A percentile compares a stretch with the other conserved stretches of the same genome.
phyloP scores from a whole-genome alignment of 1,140 invertebrate species.

The Oncopodura yosiiana region DNA sequence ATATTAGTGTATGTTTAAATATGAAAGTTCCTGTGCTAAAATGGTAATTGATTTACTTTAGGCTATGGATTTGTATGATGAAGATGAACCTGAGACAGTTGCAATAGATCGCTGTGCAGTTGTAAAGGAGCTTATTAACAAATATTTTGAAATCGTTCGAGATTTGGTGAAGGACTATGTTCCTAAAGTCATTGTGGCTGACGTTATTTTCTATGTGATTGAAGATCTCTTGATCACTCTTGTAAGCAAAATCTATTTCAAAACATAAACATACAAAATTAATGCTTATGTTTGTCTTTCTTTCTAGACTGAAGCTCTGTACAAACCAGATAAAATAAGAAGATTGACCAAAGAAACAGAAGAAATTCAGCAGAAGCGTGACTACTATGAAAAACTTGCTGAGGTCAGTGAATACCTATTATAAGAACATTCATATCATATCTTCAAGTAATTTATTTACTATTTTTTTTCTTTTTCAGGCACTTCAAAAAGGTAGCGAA shows the following conservation, averaged over 20 bases:
- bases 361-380: neutral
- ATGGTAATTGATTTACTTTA: constrained; percentile 82
- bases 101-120: constrained; percentile 90
- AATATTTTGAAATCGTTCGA: constrained; percentile 95
- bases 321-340: too few species aligned
- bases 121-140: constrained; percentile 91
- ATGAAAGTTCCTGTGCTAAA: constrained; percentile 46
- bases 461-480: constrained; percentile 51
- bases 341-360: constrained; percentile 2
- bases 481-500: constrained; percentile 79
- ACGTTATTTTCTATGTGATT: constrained; percentile 93
- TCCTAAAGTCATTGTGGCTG: constrained; percentile 98
- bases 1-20: neutral
- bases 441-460: neutral
- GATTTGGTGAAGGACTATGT: constrained; percentile 97
- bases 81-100: too few species aligned
- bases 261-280: too few species aligned
- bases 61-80: too few species aligned
- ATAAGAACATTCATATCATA: neutral
- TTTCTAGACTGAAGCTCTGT: neutral
- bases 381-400: too few species aligned
- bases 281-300: too few species aligned
- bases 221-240: constrained; percentile 96
- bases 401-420: too few species aligned
- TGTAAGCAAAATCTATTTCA: too few species aligned